Conservation (phyloP, 2,888 invertebrate genomes). For the Eupithecia centaureata region DNA sequence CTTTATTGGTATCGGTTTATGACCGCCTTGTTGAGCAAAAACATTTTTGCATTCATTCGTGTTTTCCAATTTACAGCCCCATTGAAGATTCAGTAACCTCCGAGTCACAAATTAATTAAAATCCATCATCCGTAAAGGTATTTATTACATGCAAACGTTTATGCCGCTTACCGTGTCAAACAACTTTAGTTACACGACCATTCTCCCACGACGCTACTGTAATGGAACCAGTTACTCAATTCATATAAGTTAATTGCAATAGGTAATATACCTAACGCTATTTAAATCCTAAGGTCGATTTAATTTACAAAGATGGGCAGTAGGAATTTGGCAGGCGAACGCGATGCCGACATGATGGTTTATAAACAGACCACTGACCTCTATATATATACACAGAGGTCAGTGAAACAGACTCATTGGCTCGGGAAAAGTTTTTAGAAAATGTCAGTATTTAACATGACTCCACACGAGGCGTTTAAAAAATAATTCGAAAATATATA, state of each 20-base stretch:
- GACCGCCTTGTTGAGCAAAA: not conserved
- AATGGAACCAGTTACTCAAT: constrained; percentile 8
- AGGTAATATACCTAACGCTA: not conserved
- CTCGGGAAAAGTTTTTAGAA: not conserved
- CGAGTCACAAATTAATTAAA: constrained; percentile 20
- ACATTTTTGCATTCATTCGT: not conserved
- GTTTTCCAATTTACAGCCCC: not conserved
- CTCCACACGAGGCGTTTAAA: no score
- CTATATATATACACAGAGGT: no score
- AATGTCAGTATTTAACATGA: not conserved
- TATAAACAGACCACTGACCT: no score
- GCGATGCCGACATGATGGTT: not conserved
- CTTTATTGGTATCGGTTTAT: not conserved
- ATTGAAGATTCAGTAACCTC: constrained; percentile 9
- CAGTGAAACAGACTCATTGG: not conserved
- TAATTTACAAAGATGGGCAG: not conserved
- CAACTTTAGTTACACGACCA: constrained; percentile 11
- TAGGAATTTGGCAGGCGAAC: not conserved
- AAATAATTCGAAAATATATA: no score
- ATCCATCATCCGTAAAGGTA: constrained; percentile 16
- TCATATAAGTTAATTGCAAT: not conserved
- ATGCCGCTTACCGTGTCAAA: constrained; percentile 15
- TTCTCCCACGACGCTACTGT: constrained; percentile 15
- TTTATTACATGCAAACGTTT: constrained; percentile 20
- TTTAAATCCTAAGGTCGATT: not conserved